phyloP scores from a whole-genome alignment of 2,888 invertebrate species.

The Dorcus parallelipipedus region DNA sequence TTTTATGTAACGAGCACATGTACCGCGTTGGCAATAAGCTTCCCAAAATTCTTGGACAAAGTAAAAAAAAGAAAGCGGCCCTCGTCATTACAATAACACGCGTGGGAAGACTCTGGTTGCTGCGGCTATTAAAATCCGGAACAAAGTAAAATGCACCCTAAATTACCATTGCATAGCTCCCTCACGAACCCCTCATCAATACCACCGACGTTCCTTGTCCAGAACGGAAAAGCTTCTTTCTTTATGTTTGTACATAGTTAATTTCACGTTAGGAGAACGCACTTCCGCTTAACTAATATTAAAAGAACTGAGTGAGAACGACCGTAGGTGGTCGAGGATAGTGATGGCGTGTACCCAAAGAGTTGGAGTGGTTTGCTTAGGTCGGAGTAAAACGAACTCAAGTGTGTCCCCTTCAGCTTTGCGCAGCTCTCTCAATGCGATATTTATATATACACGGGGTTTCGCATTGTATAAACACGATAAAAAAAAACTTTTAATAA shows the following conservation, averaged over 20 bases:
- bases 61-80: background rate
- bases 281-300: conserved; percentile 6
- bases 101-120: conserved; percentile 3
- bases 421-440: too few species aligned
- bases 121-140: background rate
- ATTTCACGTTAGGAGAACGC: background rate
- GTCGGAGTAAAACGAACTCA: background rate
- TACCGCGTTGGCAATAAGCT: background rate
- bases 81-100: conserved; percentile 1
- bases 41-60: background rate
- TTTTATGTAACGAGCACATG: background rate
- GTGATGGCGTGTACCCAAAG: too few species aligned
- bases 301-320: conserved; percentile 2
- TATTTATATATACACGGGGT: too few species aligned
- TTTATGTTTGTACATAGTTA: conserved; percentile 7
- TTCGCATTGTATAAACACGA: too few species aligned
- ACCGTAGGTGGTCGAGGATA: background rate
- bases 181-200: background rate
- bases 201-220: background rate
- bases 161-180: background rate
- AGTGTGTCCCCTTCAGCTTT: too few species aligned
- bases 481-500: conserved; percentile 10
- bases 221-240: conserved; percentile 6
- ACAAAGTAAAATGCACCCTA: background rate
- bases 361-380: background rate